These are phyloP conservation scores for Eupeodes luniger DNA, from an alignment of 2,888 invertebrate species.

Conservation along the genomic window DNA sequence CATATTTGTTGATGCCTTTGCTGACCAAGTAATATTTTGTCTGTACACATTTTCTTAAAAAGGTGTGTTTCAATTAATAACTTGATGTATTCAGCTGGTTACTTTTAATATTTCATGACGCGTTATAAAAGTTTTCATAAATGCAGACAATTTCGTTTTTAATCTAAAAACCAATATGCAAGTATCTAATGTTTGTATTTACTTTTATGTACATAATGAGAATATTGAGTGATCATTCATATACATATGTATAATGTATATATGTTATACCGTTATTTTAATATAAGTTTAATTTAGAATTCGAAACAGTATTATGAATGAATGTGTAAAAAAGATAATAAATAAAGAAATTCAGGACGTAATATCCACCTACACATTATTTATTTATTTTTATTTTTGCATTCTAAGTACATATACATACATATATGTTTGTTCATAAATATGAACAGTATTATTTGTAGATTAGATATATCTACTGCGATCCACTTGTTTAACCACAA, in stretches of 20 bases:
- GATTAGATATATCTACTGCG: too few species aligned
- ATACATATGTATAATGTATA: too few species aligned
- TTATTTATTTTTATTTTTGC: background rate
- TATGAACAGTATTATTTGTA: too few species aligned
- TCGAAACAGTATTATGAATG: constrained; percentile 23
- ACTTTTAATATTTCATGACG: background rate
- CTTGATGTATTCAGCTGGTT: background rate
- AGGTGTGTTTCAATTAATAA: background rate
- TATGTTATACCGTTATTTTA: constrained; percentile 7
- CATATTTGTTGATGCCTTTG: background rate
- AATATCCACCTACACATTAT: background rate
- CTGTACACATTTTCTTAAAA: background rate
- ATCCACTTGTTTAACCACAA: too few species aligned
- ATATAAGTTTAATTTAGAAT: background rate
- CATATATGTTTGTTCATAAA: too few species aligned
- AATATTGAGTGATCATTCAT: background rate
- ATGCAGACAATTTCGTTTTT: too few species aligned
- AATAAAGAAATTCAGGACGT: constrained; percentile 14
- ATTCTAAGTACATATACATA: too few species aligned
- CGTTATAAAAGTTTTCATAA: background rate
- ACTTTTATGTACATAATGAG: background rate
- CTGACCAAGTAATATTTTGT: background rate
- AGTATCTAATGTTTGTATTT: too few species aligned
- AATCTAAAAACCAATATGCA: too few species aligned
- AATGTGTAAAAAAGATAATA: constrained; percentile 20